Base-by-base conservation (phyloP, 2,888 invertebrate species). In the Neuroscelio doddi region DNA sequence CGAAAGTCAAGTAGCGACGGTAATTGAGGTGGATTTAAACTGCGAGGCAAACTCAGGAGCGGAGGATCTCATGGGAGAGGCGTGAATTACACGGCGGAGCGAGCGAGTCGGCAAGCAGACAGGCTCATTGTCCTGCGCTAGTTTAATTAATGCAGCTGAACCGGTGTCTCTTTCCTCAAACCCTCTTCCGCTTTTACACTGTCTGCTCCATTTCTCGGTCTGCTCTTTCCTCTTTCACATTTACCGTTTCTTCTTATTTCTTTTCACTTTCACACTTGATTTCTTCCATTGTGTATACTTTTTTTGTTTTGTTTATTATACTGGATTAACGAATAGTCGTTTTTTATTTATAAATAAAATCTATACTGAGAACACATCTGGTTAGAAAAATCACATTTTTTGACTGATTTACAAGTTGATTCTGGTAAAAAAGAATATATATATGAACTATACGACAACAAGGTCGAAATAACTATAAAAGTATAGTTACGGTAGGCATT, bases 141-240 rank as follows among this genome's bases (percentile, higher is more conserved):
- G 80, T 82, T 82, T 83, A 83, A 83, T 83, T 83, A 83, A 83
- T 82, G 81, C 82, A 80, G 78, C 81, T 74, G 74, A 77, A 79
- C 75, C 72, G 70, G 73, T 68, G 63, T 56, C 68, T 70, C 65
- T 62, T 63, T 59, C 38, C 38, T 34, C 21, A 9, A 41, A 10
- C 52, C 49, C 24, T 45, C 21, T 15, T 36, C 9, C 42, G 55
- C 59, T 52, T 53, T 49, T 38, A 12, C 49, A 17, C 51, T 17
- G 44, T 47, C 47, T 17, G 55, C 36, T 53, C 45, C 41, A 24
- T 39, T 41, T 30, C 52, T 62, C 51, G n/a, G 47, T 62, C 53
- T 49, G 12, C 44, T 47, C 52, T 45, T 38, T 36, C 38, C 38
- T 36, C 26, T 30, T 26, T 47, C 55, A 26, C 38, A 30, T 51